Base-by-base conservation (phyloP, 2,888 invertebrate species). In the Hirtodrosophila alboralis region DNA sequence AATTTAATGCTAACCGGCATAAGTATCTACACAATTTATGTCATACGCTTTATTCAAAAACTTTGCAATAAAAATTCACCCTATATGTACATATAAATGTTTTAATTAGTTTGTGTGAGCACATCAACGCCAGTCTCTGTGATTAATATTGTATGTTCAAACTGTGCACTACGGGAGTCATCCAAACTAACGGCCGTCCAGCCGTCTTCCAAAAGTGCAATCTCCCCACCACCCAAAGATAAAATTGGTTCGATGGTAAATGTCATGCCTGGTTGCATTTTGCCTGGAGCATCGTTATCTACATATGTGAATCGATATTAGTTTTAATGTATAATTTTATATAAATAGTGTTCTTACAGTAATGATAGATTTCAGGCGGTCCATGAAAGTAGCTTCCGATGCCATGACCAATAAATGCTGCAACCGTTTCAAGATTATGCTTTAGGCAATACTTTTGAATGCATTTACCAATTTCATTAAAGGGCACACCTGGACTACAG, bases 211-310 rank as follows among this genome's bases (percentile, higher is more conserved):
- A 96, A 92, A 59, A 96, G 92, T 16, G 93, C 92, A 1, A 96
- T 92, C 51, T 94, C 91, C 33, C 92, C 92, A 0, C 90, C 91
- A 0, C 97, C 97, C 74, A 96, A 95, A 1, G 95, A 93, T 10
- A 98, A 86, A 6, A 95, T 94, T 7, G 98, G 98, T 87, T 98
- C 98, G 80, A 98, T 96, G 0, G 98, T 98, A 87, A 98, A 98
- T 0, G 96, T 96, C 96, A 97, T 97, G n/a, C 97, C 97, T 2
- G 95, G 90, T 74, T 92, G 88, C 97, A 98, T 97, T 41, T 89
- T 85, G 0, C 95, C 96, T 0, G 93, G 92, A 73, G 92, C 91
- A 45, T 92, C 87, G 84, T 95, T 95, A 69, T 91, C 95, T 95
- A 34, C n/a, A n/a, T n/a, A n/a, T n/a, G n/a, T n/a, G n/a, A n/a